Percentiles rank a stretch among this genome's conserved stretches.
Evolutionary conservation across 1,140 invertebrate genomes (phyloP).

Genomic region (Lepidurus apus): DNA sequence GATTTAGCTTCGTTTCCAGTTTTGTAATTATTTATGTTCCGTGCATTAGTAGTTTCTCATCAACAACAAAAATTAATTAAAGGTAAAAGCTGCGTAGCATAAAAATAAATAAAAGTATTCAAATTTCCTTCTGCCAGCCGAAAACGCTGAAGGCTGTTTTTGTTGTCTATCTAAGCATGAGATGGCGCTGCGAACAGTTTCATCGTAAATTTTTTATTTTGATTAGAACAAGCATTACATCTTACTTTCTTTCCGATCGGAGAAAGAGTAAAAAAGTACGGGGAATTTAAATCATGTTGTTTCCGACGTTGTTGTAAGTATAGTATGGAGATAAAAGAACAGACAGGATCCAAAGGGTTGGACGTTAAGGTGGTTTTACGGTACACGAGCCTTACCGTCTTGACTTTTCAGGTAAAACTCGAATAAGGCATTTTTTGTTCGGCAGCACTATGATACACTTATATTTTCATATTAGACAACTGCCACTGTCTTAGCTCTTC

Average conservation of each 20-base stretch:
- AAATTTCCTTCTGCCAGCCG: neutral
- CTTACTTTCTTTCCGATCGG: too few species aligned
- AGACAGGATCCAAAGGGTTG: neutral
- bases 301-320: too few species aligned
- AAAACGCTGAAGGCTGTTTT: too few species aligned
- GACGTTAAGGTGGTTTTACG: neutral
- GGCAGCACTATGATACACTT: too few species aligned
- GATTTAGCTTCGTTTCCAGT: neutral
- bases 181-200: too few species aligned
- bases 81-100: neutral
- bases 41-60: neutral
- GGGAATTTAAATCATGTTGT: too few species aligned
- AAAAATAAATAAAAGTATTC: neutral
- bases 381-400: slow-evolving; percentile 26
- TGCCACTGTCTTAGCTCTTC: slow-evolving; percentile 29
- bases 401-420: slow-evolving; percentile 28
- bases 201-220: too few species aligned
- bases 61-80: neutral
- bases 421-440: too few species aligned
- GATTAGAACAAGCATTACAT: too few species aligned
- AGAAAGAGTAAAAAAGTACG: too few species aligned
- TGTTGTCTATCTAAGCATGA: too few species aligned
- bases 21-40: neutral
- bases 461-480: slow-evolving; percentile 25
- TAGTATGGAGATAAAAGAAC: neutral